Conservation (phyloP, 2,888 invertebrate species). For the Leptothorax acervorum region DNA sequence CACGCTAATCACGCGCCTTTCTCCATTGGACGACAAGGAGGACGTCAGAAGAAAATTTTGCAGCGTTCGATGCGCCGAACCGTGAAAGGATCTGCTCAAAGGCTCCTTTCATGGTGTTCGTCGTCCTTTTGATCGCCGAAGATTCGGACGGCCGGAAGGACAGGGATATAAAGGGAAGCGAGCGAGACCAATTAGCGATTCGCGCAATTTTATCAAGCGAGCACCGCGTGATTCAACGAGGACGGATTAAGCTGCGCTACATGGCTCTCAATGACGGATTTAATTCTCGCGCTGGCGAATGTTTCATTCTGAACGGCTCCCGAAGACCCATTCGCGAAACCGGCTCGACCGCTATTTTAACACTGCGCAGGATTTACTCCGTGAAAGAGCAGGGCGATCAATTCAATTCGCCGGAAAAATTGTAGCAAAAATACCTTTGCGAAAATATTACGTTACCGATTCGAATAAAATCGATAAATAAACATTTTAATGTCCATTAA, state of each 20-base stretch:
- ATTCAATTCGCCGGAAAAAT: constrained; percentile 20
- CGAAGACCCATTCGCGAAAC: constrained; percentile 26
- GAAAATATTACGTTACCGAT: not conserved
- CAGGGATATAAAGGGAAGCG: constrained; percentile 21
- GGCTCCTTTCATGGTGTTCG: constrained; percentile 35
- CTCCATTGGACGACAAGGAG: constrained; percentile 22
- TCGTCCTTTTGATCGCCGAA: constrained; percentile 47
- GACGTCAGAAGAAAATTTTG: constrained; percentile 42
- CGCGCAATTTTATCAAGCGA: constrained; percentile 66
- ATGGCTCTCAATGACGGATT: constrained; percentile 11
- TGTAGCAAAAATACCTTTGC: not conserved
- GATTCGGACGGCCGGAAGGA: constrained; percentile 34
- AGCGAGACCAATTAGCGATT: constrained; percentile 66
- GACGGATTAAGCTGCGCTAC: constrained; percentile 23
- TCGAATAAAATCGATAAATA: not conserved
- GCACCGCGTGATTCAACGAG: constrained; percentile 61
- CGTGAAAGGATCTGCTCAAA: constrained; percentile 62
- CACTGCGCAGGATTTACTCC: not conserved
- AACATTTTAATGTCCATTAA: not conserved
- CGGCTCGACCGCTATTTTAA: constrained; percentile 37
- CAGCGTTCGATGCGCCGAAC: constrained; percentile 59
- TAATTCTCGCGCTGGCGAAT: constrained; percentile 18
- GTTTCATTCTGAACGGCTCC: constrained; percentile 2
- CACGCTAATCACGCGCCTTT: constrained; percentile 47
- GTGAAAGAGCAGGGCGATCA: not conserved